Conservation (phyloP, 1,140 invertebrate species). For the Drosophila sechellia region DNA sequence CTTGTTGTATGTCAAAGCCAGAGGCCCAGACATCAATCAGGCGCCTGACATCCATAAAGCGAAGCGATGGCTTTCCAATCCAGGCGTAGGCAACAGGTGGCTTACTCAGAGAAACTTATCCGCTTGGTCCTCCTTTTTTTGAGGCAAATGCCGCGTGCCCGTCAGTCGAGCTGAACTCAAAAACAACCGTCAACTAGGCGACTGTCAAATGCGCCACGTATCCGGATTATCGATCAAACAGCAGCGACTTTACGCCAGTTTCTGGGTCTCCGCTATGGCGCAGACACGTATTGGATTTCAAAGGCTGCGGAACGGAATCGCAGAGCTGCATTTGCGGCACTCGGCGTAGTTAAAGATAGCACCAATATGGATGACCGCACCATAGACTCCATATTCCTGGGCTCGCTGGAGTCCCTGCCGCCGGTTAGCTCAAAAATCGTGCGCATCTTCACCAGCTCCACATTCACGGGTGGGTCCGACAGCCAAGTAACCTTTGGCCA, state of each 20-base stretch:
- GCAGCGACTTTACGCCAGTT: conserved; percentile 65
- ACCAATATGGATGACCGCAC: conserved; percentile 93
- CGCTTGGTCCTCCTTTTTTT: background rate
- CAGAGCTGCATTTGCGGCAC: conserved; percentile 32
- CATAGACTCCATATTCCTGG: conserved; percentile 95
- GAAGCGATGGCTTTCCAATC: conserved; percentile 61
- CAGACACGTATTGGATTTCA: conserved; percentile 78
- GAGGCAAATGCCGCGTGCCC: conserved; percentile 26
- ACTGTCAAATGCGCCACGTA: conserved; percentile 78
- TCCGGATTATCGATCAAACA: conserved; percentile 79
- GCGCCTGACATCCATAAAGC: conserved; percentile 38
- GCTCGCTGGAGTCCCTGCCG: conserved; percentile 94
- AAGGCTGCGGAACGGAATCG: conserved; percentile 41
- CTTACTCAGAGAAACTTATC: conserved; percentile 27
- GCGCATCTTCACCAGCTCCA: conserved; percentile 99
- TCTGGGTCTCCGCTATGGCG: conserved; percentile 65
- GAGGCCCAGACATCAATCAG: conserved; percentile 62
- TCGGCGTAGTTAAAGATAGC: conserved; percentile 5
- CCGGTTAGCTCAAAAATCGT: conserved; percentile 99
- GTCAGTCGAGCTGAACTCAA: conserved; percentile 69
- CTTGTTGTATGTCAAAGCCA: conserved; percentile 71
- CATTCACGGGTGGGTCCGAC: conserved; percentile 94
- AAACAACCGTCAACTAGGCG: conserved; percentile 80
- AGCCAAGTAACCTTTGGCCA: background rate
- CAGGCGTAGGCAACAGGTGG: conserved; percentile 50